Evolutionary conservation across 2,113 vertebrate species (phyloP).

Genomic region (Andinoacara biseriatus): DNA sequence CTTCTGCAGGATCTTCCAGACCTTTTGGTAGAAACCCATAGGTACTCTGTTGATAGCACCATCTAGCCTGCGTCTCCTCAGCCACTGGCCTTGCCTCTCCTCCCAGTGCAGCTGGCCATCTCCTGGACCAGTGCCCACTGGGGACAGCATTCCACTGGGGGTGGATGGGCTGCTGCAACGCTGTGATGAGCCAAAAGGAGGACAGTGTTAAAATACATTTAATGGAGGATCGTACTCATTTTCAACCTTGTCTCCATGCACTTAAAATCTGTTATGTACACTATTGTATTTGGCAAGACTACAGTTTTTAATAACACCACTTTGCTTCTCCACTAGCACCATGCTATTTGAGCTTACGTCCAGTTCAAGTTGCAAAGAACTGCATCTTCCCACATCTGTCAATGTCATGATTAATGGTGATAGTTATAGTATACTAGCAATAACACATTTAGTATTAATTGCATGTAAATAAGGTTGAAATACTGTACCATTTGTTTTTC

Average conservation of each 20-base stretch:
- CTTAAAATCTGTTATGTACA: neutral
- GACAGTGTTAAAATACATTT: neutral
- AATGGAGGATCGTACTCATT: neutral
- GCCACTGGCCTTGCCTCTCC: slow-evolving; percentile 94
- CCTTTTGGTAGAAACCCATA: slow-evolving; percentile 95
- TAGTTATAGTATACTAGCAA: neutral
- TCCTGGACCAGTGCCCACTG: slow-evolving; percentile 74
- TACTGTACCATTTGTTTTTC: neutral
- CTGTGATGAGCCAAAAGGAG: slow-evolving; percentile 71
- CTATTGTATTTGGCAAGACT: neutral
- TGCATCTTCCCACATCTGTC: too few species aligned
- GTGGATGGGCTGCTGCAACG: slow-evolving; percentile 92
- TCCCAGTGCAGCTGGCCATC: slow-evolving; percentile 84
- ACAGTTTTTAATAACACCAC: neutral
- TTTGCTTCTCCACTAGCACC: neutral
- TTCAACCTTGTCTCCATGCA: slow-evolving; percentile 30
- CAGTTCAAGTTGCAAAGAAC: neutral
- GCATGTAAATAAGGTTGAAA: slow-evolving; percentile 27
- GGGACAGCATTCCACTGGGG: slow-evolving; percentile 88
- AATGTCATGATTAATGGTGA: neutral
- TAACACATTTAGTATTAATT: neutral
- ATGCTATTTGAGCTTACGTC: neutral
- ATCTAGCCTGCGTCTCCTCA: slow-evolving; percentile 92
- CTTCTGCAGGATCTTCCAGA: slow-evolving; percentile 98
- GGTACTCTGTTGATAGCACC: slow-evolving; percentile 98